phyloP scores from a whole-genome alignment of 1,140 invertebrate species.

The Pararge aegeria region DNA sequence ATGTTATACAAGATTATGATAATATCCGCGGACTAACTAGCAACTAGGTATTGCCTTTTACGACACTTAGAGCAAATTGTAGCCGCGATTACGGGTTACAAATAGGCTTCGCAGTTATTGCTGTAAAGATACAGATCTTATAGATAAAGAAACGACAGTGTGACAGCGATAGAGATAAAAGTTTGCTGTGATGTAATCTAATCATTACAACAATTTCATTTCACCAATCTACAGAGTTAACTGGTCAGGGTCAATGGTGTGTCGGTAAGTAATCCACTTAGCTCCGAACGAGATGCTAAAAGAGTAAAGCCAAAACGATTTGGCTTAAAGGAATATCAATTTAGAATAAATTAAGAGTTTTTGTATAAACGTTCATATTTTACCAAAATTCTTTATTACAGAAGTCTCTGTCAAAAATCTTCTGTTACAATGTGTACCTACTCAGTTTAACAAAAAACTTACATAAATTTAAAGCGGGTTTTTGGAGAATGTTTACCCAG shows the following conservation, averaged over 20 bases:
- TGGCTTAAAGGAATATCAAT: too few species aligned
- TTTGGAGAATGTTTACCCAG: too few species aligned
- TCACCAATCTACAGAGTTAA: constrained; percentile 21
- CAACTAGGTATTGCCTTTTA: constrained; percentile 18
- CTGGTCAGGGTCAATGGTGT: constrained; percentile 27
- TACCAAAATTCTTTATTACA: too few species aligned
- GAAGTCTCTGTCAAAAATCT: too few species aligned
- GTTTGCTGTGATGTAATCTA: constrained; percentile 23
- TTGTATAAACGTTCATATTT: too few species aligned
- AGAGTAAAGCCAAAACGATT: too few species aligned
- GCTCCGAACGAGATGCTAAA: too few species aligned
- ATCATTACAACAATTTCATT: constrained; percentile 29
- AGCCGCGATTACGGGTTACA: constrained; percentile 19
- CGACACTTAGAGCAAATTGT: constrained; percentile 20
- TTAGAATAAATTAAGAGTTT: too few species aligned
- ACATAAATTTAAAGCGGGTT: too few species aligned
- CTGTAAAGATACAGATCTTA: constrained; percentile 22
- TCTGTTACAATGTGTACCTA: too few species aligned
- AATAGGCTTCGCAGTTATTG: constrained; percentile 19
- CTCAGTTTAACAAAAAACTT: too few species aligned
- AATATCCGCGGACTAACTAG: background rate
- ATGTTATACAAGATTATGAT: constrained; percentile 10
- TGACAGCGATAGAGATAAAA: constrained; percentile 22
- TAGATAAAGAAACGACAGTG: constrained; percentile 21
- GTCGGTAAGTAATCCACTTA: constrained; percentile 25